These are phyloP conservation scores for Archivesica marissinica DNA, from an alignment of 1,140 invertebrate genomes.

Conservation along the genomic window DNA sequence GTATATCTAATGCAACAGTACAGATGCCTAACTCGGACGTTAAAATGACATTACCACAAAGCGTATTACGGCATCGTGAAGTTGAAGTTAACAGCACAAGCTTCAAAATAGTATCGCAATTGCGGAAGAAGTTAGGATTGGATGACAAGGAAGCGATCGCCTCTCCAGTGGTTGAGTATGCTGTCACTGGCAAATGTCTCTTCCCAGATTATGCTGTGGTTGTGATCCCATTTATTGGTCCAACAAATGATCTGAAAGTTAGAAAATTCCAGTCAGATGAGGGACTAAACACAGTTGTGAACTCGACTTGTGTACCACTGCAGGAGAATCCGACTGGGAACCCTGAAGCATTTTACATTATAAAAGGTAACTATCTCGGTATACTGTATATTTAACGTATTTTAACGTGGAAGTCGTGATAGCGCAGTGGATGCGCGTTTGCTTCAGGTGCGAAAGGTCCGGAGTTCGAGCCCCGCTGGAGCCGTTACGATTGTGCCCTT, in stretches of 20 bases:
- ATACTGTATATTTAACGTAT: no score
- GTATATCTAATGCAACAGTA: neutral
- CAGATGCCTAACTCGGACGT: constrained; percentile 37
- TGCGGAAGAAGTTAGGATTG: constrained; percentile 3
- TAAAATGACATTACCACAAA: constrained; percentile 30
- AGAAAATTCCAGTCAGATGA: constrained; percentile 45
- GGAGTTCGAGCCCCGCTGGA: no score
- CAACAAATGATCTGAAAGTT: neutral
- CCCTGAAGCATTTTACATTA: neutral
- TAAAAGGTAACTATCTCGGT: constrained; percentile 40
- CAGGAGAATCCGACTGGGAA: constrained; percentile 24
- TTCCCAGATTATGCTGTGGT: constrained; percentile 10
- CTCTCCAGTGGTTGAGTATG: constrained; percentile 24
- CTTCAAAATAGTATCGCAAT: neutral
- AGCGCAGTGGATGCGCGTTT: no score
- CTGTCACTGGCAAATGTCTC: neutral
- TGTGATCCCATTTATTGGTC: constrained; percentile 33
- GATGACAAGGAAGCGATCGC: constrained; percentile 11
- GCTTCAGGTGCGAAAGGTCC: no score
- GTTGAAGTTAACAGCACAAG: constrained; percentile 1
- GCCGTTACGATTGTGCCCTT: no score
- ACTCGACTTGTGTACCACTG: neutral
- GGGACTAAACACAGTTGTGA: neutral
- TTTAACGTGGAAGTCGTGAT: no score
- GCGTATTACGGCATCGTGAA: neutral